phyloP scores from a whole-genome alignment of 2,888 invertebrate genomes.

The Mythimna ferrago region DNA sequence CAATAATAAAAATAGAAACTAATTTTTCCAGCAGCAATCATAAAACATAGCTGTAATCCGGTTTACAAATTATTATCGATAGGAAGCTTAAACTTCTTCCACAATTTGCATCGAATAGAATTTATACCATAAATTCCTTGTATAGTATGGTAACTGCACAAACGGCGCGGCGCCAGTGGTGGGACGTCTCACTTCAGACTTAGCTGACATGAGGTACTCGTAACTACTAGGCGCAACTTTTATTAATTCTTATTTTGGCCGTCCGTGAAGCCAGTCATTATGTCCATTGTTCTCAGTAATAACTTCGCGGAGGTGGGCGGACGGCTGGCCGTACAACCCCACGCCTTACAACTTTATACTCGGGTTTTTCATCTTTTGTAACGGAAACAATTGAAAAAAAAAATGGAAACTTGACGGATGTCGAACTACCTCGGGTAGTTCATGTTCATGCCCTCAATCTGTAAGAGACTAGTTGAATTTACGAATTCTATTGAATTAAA shows the following conservation, averaged over 20 bases:
- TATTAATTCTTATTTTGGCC: slow-evolving; percentile 60
- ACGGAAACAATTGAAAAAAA: slow-evolving; percentile 23
- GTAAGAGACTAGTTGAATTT: neutral
- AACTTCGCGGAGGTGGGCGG: slow-evolving; percentile 37
- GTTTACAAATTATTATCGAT: neutral
- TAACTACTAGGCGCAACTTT: slow-evolving; percentile 60
- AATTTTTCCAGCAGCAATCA: no score
- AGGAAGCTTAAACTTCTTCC: neutral
- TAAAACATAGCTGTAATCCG: no score
- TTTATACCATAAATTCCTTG: neutral
- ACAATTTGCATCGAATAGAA: neutral
- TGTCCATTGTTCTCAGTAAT: slow-evolving; percentile 46
- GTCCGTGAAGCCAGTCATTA: slow-evolving; percentile 32
- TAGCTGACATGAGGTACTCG: slow-evolving; percentile 42
- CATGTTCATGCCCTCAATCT: neutral
- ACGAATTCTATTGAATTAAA: neutral
- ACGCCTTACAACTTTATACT: slow-evolving; percentile 14
- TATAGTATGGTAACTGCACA: neutral
- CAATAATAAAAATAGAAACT: no score
- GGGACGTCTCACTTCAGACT: slow-evolving; percentile 21
- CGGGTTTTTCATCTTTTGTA: slow-evolving; percentile 16
- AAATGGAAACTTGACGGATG: slow-evolving; percentile 10
- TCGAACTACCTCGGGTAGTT: neutral
- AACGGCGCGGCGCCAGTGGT: slow-evolving; percentile 23
- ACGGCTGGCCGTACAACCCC: slow-evolving; percentile 13